Percentiles rank a stretch among this genome's conserved stretches.
Evolutionary conservation across 1,140 invertebrate species (phyloP).

Genomic region (Dendroctonus valens): DNA sequence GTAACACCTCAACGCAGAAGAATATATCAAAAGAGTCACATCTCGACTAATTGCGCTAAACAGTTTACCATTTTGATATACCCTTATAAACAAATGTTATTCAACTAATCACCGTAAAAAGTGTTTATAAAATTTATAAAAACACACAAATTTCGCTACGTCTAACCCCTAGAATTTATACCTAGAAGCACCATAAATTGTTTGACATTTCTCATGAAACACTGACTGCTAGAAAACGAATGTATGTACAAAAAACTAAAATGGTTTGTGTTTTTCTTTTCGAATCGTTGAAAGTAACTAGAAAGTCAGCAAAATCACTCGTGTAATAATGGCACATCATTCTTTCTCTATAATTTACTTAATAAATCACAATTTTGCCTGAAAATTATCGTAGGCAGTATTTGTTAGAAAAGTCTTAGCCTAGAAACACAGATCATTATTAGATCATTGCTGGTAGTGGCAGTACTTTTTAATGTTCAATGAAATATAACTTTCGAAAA

Average conservation of each 20-base stretch:
- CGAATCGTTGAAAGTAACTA: constrained; percentile 13
- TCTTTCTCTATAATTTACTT: constrained; percentile 19
- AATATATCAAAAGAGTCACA: constrained; percentile 12
- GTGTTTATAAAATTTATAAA: constrained; percentile 42
- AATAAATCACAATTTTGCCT: constrained; percentile 30
- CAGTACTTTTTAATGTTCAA: constrained; percentile 3
- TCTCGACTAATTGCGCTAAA: background rate
- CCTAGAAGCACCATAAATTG: constrained; percentile 45
- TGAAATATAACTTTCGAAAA: constrained; percentile 12
- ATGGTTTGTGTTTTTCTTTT: constrained; percentile 9
- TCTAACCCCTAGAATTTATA: constrained; percentile 38
- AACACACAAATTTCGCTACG: constrained; percentile 42
- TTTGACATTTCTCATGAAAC: constrained; percentile 43
- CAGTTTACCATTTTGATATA: constrained; percentile 1
- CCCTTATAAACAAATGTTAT: background rate
- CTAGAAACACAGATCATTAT: background rate
- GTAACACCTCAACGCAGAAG: constrained; percentile 11
- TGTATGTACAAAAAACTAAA: constrained; percentile 32
- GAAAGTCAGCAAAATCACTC: constrained; percentile 33
- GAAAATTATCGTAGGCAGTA: constrained; percentile 23
- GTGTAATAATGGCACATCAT: constrained; percentile 34
- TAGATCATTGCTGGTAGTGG: constrained; percentile 2
- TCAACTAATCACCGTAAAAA: constrained; percentile 19
- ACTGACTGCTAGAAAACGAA: constrained; percentile 32
- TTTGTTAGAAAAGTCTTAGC: constrained; percentile 17